phyloP scores from a whole-genome alignment of 2,888 invertebrate genomes.

The Epinotia brunnichana region DNA sequence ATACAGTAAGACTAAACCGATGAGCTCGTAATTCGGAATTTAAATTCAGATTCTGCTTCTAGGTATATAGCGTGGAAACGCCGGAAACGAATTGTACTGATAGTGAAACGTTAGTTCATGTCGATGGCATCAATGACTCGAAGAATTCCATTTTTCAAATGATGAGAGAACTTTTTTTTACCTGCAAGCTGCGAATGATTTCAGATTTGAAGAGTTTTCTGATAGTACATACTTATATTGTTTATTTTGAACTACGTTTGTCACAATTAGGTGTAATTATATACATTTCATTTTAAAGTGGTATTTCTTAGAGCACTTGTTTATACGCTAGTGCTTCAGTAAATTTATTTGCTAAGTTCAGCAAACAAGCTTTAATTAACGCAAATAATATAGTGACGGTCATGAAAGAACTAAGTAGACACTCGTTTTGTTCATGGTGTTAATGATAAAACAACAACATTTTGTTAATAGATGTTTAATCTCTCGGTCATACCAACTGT shows the following conservation, averaged over 20 bases:
- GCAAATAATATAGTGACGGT: conserved; percentile 38
- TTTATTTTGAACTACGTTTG: background rate
- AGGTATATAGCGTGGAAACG: conserved; percentile 20
- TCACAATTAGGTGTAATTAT: background rate
- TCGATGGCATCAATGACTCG: background rate
- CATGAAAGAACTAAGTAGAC: conserved; percentile 35
- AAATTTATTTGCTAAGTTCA: conserved; percentile 32
- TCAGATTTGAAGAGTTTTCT: background rate
- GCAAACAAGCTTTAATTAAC: conserved; percentile 39
- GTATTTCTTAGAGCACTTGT: background rate
- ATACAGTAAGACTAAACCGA: conserved; percentile 22
- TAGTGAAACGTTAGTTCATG: conserved; percentile 23
- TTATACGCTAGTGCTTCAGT: conserved; percentile 23
- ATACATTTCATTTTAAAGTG: conserved; percentile 8
- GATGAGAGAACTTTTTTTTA: conserved; percentile 10
- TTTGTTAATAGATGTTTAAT: conserved; percentile 6
- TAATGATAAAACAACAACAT: conserved; percentile 39
- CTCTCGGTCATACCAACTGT: background rate
- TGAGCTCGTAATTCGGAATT: conserved; percentile 32
- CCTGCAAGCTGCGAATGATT: background rate
- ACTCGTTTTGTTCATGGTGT: conserved; percentile 10
- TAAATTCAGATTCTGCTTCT: conserved; percentile 23
- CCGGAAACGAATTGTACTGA: conserved; percentile 28
- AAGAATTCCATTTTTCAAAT: conserved; percentile 5
- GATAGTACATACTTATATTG: background rate